Conservation (phyloP, 1,140 invertebrate species). For the Trichonephila clavipes region DNA sequence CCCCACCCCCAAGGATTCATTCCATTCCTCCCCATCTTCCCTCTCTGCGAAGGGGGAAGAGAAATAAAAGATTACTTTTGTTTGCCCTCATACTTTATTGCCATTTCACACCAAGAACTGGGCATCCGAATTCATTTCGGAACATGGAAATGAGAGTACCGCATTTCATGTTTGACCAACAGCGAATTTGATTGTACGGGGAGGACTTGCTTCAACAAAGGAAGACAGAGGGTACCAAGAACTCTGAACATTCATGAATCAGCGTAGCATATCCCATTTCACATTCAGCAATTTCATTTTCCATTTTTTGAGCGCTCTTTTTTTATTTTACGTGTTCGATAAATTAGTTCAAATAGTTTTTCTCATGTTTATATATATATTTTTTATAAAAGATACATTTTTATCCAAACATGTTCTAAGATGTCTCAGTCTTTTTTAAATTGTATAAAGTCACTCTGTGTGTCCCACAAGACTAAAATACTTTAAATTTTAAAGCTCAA, state of each 20-base stretch:
- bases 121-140: conserved; percentile 39
- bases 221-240: background rate
- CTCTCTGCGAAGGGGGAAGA: background rate
- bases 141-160: conserved; percentile 27
- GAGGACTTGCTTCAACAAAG: background rate
- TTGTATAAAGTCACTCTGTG: too few relatives aligned
- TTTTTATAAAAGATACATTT: too few relatives aligned
- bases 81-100: conserved; percentile 47
- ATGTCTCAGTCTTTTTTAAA: too few relatives aligned
- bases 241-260: background rate
- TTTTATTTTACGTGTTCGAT: too few relatives aligned
- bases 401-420: too few relatives aligned
- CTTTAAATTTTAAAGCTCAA: too few relatives aligned
- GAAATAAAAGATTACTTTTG: conserved; percentile 55
- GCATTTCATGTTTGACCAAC: background rate
- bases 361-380: too few relatives aligned
- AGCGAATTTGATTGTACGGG: background rate
- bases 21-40: conserved; percentile 3
- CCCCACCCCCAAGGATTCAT: conserved; percentile 42
- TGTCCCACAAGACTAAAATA: too few relatives aligned
- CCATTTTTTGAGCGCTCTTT: too few relatives aligned
- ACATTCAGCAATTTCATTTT: background rate
- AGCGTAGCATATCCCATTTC: background rate
- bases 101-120: conserved; percentile 30
- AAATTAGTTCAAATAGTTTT: too few relatives aligned